Base-by-base conservation (phyloP, 2,797 vertebrate genomes). In the Tauraco hartlaubi region DNA sequence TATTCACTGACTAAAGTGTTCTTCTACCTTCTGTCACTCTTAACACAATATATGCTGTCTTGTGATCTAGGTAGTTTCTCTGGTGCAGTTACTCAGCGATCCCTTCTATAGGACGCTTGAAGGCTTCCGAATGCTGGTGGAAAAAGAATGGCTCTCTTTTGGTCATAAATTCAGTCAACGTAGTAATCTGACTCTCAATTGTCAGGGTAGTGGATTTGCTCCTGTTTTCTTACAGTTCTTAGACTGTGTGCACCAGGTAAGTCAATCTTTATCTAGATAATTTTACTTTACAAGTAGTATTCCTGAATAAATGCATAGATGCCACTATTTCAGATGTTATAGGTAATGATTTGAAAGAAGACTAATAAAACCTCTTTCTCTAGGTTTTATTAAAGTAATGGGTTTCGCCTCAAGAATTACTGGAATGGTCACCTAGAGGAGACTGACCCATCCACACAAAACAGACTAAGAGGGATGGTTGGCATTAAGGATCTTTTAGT, bases 91-190 rank as follows among this genome's bases (percentile, higher is more conserved):
- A 92, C 98, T 99, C 64, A 99, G 99, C 51, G 99, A 99, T 91
- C 99, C 99, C 10, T 99, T 99, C 98, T 99, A 99, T 97, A 98
- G 99, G 90, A 99, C 99, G 1, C 98, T 99, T 85, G 99, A 99
- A 97, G 99, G 99, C 35, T 99, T 99, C 97, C 99, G 99, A 96
- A 99, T 99, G 98, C 98, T 99, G 95, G 98, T 99, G 58, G 99
- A 99, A 97, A 99, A 99, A 92, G 99, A 99, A 54, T 99, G 99
- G 99, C 98, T 99, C 56, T 99, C 99, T 17, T 99, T 99, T 20
- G 99, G 99, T 67, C 99, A 99, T 96, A 99, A 99, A 85, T 99
- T 99, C 98, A 99, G 98, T 97, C 99, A 99, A 49, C 98, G 99
- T 61, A 99, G 99, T 97, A 99, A 98, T 95, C 98, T 99, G 94